These are phyloP conservation scores for Phaethon lepturus DNA, from an alignment of 2,113 vertebrate genomes.

Conservation along the genomic window DNA sequence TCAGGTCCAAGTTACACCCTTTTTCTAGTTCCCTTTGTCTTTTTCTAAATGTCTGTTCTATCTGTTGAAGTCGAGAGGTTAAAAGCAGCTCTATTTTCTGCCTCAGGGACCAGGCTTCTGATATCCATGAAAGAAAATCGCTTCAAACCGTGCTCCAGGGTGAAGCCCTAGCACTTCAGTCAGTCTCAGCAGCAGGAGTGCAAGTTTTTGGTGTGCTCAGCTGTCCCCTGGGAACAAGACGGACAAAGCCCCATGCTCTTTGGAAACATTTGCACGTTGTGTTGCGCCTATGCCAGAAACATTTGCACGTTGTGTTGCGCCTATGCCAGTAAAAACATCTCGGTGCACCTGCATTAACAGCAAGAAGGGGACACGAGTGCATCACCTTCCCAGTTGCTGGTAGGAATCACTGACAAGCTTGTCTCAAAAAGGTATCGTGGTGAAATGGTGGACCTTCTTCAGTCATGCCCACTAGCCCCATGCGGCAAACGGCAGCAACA, in stretches of 20 bases:
- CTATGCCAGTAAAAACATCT: background rate
- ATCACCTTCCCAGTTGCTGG: background rate
- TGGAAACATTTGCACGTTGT: background rate
- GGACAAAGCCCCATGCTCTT: background rate
- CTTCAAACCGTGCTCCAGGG: background rate
- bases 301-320: background rate
- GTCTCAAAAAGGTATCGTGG: background rate
- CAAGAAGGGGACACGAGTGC: background rate
- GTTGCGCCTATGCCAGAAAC: background rate
- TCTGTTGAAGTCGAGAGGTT: background rate
- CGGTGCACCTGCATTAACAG: background rate
- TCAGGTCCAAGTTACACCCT: background rate
- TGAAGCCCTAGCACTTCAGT: background rate
- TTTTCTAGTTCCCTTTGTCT: background rate
- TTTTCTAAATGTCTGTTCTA: background rate
- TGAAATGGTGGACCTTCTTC: background rate
- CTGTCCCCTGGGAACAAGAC: background rate
- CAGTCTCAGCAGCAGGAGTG: background rate
- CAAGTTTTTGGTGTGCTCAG: background rate
- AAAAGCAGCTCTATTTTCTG: background rate
- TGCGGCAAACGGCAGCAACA: background rate
- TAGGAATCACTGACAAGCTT: accelerated
- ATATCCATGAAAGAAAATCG: background rate
- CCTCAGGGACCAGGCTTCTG: background rate
- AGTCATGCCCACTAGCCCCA: background rate